A percentile compares a stretch with the other conserved stretches of the same genome.
Evolutionary conservation across 1,140 invertebrate species (phyloP).

Genomic region (Drepana arcuata): DNA sequence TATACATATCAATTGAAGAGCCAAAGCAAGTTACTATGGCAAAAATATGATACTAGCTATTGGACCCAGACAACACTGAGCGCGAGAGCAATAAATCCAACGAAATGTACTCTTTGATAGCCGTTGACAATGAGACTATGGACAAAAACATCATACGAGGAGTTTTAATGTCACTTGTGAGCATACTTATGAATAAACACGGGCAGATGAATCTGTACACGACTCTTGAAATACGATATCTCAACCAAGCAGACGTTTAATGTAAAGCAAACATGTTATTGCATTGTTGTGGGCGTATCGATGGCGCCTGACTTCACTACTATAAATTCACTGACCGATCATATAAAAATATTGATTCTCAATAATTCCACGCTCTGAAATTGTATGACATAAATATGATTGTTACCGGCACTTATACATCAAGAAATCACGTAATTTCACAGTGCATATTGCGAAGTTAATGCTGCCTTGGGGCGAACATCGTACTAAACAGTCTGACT

Average conservation of each 20-base stretch:
- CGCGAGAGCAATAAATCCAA: constrained; percentile 40
- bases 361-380: too few species aligned
- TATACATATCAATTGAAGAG: too few species aligned
- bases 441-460: constrained; percentile 40
- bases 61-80: constrained; percentile 20
- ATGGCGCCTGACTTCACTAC: constrained; percentile 15
- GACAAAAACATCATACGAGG: constrained; percentile 49
- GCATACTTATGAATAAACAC: constrained; percentile 51
- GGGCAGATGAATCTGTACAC: constrained; percentile 63
- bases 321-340: constrained; percentile 15
- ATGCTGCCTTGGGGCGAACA: constrained; percentile 44
- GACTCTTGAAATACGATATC: constrained; percentile 62
- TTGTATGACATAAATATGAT: too few species aligned
- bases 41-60: constrained; percentile 18
- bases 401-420: constrained; percentile 18
- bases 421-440: constrained; percentile 54
- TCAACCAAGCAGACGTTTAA: constrained; percentile 28
- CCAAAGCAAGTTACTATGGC: too few species aligned
- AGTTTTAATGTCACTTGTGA: constrained; percentile 60
- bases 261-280: constrained; percentile 45
- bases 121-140: constrained; percentile 41
- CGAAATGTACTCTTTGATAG: constrained; percentile 38
- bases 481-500: constrained; percentile 64
- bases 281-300: constrained; percentile 42
- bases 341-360: too few species aligned